phyloP scores from a whole-genome alignment of 2,113 vertebrate species.

The Rhea pennata region DNA sequence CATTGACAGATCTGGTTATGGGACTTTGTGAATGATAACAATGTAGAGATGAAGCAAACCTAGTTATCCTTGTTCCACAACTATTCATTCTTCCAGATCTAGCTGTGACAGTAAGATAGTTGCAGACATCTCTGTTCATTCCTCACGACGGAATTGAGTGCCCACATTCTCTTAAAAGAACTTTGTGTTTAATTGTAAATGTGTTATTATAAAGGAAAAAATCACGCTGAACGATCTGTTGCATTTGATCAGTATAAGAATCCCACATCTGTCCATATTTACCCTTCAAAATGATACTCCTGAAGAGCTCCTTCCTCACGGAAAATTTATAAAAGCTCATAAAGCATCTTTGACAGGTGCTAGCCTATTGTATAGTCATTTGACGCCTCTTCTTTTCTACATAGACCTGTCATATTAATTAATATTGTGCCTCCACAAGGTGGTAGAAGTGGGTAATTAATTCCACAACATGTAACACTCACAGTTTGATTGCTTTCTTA shows the following conservation, averaged over 20 bases:
- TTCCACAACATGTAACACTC: neutral
- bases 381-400: neutral
- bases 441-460: constrained; percentile 69
- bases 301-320: neutral
- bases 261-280: neutral
- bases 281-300: neutral
- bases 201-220: neutral
- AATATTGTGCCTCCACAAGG: constrained; percentile 56
- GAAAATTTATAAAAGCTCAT: neutral
- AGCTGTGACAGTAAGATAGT: neutral
- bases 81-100: neutral
- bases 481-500: neutral
- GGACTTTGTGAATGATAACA: neutral
- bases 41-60: neutral
- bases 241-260: neutral
- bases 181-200: neutral
- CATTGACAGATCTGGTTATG: neutral
- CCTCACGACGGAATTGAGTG: neutral
- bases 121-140: neutral
- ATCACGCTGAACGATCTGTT: neutral
- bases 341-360: neutral
- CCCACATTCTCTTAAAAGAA: neutral
- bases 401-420: neutral
- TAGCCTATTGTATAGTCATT: neutral
- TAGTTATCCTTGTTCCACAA: neutral